phyloP scores from a whole-genome alignment of 37 sponge, comb jelly and placozoan genomes.

The Cliona cf. orientalis region DNA sequence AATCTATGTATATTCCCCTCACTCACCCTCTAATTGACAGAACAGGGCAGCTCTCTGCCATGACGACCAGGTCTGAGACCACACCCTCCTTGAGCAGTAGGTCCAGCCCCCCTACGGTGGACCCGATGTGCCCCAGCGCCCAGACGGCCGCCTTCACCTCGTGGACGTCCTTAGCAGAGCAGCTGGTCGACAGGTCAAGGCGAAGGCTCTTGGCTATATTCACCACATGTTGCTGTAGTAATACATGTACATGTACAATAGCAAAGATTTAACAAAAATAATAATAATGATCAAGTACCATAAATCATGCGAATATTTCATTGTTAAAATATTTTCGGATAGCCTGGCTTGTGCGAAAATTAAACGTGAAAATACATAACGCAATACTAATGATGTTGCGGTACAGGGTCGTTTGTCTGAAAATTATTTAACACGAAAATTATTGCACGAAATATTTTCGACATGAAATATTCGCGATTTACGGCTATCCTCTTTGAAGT shows the following conservation, averaged over 20 bases:
- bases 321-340: too few species aligned
- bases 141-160: slow-evolving; percentile 83
- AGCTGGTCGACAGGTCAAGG: not conserved
- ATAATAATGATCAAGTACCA: not conserved
- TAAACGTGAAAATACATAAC: too few species aligned
- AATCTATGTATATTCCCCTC: too few species aligned
- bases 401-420: too few species aligned
- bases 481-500: too few species aligned
- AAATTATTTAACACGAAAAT: too few species aligned
- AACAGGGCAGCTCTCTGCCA: slow-evolving; percentile 67
- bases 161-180: slow-evolving; percentile 27
- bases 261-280: not conserved
- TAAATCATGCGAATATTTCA: too few species aligned
- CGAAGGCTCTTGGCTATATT: slow-evolving; percentile 41
- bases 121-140: slow-evolving; percentile 91
- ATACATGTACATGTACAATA: not conserved
- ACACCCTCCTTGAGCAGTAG: slow-evolving; percentile 56
- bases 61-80: slow-evolving; percentile 38
- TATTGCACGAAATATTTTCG: too few species aligned
- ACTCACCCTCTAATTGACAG: slow-evolving; percentile 79
- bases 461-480: too few species aligned
- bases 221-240: slow-evolving; percentile 45
- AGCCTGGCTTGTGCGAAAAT: too few species aligned
- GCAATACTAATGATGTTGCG: too few species aligned
- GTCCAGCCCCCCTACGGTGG: slow-evolving; percentile 59